Base-by-base conservation (phyloP, 2,888 invertebrate genomes). In the Lymantria dispar region DNA sequence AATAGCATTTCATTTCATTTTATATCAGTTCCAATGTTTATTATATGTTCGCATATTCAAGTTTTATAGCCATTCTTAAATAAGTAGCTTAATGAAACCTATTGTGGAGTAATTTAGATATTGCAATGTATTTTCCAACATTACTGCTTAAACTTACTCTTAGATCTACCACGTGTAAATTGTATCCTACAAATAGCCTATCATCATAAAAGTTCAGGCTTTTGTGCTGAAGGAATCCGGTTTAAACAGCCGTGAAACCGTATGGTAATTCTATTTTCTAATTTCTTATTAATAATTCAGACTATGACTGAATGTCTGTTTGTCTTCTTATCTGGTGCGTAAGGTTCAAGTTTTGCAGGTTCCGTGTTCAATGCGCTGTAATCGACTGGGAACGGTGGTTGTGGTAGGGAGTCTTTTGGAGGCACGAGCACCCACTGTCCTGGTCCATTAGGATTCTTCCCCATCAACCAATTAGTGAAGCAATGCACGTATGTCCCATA, bases 381-480 rank as follows among this genome's bases (percentile, higher is more conserved):
- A 87, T 95, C 95, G 47, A 95, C 94, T 2, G 95, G 95, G 74
- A 95, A 95, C 10, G 93, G 92, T 1, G 93, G 93, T 47, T 91
- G 87, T 0, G 91, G 92, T 10, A 92, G 76, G 15, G 92, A 83
- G 60, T 87, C 91, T 62, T 92, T 92, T 1, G 93, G 89, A 7
- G 93, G 93, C 13, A 95, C 95, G 31, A 95, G 92, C 44, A 95
- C 92, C 92, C 94, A 95, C 68, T 95, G 95, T 0, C 95, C 95
- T 0, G 95, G 95, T 0, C 95, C 95, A 73, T 95, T 95, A 7
- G 95, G 95, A 68, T 94, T 94, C 73, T 94, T 93, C 5, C 95
- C 95, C 79, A 95, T 92, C 59, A 95, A 85, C 92, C 95, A 95
- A 80, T 95, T 95, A 43, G 95, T 93, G 79, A 95, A 95, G 77